Evolutionary conservation across 2,797 vertebrate genomes (phyloP).

Genomic region (Semotilus atromaculatus): DNA sequence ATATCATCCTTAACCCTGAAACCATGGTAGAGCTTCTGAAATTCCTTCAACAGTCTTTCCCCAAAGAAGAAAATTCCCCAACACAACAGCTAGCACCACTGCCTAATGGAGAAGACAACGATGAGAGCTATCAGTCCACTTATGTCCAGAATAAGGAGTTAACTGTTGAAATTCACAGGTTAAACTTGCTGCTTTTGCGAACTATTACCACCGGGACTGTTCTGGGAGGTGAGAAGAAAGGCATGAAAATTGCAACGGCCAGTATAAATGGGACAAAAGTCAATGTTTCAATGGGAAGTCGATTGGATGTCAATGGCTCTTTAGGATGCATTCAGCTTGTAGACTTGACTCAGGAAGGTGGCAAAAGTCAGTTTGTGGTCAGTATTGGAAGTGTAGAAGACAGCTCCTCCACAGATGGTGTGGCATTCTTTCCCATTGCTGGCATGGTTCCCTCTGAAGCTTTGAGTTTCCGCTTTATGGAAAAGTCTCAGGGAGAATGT

Average conservation of each 20-base stretch:
- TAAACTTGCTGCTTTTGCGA: conserved; percentile 92
- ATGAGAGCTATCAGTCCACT: conserved; percentile 85
- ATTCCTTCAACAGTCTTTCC: conserved; percentile 97
- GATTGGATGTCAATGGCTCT: conserved; percentile 89
- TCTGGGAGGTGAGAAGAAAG: conserved; percentile 86
- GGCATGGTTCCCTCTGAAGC: conserved; percentile 81
- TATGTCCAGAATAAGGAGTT: conserved; percentile 93
- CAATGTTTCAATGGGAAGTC: conserved; percentile 90
- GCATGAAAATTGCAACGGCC: conserved; percentile 97
- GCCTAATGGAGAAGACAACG: conserved; percentile 75
- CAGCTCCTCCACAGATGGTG: conserved; percentile 70
- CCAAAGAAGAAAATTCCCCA: conserved; percentile 85
- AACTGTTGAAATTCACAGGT: conserved; percentile 93
- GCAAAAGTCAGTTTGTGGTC: conserved; percentile 91
- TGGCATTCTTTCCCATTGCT: conserved; percentile 74
- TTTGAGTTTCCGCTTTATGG: conserved; percentile 87
- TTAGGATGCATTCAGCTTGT: conserved; percentile 92
- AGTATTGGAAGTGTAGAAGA: conserved; percentile 89
- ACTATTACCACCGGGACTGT: conserved; percentile 81
- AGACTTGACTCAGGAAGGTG: conserved; percentile 90
- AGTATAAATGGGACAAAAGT: conserved; percentile 94
- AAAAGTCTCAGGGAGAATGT: conserved; percentile 90
- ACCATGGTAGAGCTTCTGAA: conserved; percentile 95
- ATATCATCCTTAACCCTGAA: conserved; percentile 98
- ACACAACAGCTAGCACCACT: conserved; percentile 70